Conservation (phyloP, 2,888 invertebrate genomes). For the Heliconius charithonia region DNA sequence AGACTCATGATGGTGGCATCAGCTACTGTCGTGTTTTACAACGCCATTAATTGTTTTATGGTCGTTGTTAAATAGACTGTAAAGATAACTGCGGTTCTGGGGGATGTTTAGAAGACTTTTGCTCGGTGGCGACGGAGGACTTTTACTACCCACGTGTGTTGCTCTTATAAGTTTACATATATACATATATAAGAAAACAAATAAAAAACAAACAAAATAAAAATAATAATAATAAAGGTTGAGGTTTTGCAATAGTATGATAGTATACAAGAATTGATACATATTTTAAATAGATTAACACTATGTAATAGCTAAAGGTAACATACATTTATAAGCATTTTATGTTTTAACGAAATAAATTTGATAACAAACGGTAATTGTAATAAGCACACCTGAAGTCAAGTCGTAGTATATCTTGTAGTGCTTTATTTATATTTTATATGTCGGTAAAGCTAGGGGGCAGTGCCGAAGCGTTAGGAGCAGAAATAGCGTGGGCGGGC, state of each 20-base stretch:
- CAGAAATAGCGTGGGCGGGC: constrained; percentile 83
- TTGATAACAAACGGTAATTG: neutral
- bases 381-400: neutral
- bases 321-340: neutral
- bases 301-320: neutral
- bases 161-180: constrained; percentile 9
- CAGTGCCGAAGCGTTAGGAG: constrained; percentile 65
- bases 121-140: constrained; percentile 54
- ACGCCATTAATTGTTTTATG: constrained; percentile 77
- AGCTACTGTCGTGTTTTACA: constrained; percentile 72
- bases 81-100: constrained; percentile 68
- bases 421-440: constrained; percentile 31
- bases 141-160: constrained; percentile 49
- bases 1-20: constrained; percentile 56
- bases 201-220: neutral
- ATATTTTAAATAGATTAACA: too few relatives aligned
- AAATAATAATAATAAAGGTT: neutral
- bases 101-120: constrained; percentile 69
- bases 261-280: too few relatives aligned
- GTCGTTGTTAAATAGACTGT: constrained; percentile 66
- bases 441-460: constrained; percentile 32
- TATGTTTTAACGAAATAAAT: neutral
- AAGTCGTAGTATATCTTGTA: neutral
- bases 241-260: neutral
- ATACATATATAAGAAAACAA: neutral